Evolutionary conservation across 2,113 vertebrate genomes (phyloP), one percentile per base, ranked within the genome.

Genomic region (Symphodus melops): DNA sequence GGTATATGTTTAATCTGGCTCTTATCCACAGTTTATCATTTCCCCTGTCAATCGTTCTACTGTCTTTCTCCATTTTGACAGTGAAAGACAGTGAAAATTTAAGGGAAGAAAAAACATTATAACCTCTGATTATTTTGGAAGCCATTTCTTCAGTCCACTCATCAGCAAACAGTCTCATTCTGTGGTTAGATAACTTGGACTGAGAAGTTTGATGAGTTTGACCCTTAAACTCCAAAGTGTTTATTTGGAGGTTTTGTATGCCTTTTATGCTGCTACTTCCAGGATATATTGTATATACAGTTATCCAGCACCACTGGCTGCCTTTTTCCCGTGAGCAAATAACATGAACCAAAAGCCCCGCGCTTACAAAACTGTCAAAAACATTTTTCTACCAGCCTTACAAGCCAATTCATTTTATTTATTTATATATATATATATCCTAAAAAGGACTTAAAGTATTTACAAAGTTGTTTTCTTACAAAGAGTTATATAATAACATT

Each of bases 201-300:
- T 48, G 58, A 55, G 54, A 39, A 44, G 9, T 80, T 85, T 75
- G 65, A 48, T 48, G 46, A 28, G 60, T 79, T 77, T 79, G 85
- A 86, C 69, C 73, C 51, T 57, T 54, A 56, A 77, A 70, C 75
- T 74, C 59, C n/a, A 54, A 37, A 23, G 55, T 36, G 79, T 48
- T 83, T 86, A 88, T 57, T 74, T 81, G 78, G 72, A 48, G 74
- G 82, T 85, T 86, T 86, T 66, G 49, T 67, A 36, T 71, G 42
- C 16, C 75, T 85, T 66, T 33, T 33, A 33, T 63, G 68, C 79
- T 71, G 63, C 81, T 86, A 53, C 52, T 85, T 56, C 3, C 66
- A 72, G 36, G 53, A 33, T 33, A 5, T 33, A 3, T 25, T 59
- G 60, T 12, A 37, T 70, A 86, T 77, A 52, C 69, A 67, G 72